Evolutionary conservation across 2,113 vertebrate genomes (phyloP), one percentile per base, ranked within the genome.

Genomic region (Vanacampus margaritifer): DNA sequence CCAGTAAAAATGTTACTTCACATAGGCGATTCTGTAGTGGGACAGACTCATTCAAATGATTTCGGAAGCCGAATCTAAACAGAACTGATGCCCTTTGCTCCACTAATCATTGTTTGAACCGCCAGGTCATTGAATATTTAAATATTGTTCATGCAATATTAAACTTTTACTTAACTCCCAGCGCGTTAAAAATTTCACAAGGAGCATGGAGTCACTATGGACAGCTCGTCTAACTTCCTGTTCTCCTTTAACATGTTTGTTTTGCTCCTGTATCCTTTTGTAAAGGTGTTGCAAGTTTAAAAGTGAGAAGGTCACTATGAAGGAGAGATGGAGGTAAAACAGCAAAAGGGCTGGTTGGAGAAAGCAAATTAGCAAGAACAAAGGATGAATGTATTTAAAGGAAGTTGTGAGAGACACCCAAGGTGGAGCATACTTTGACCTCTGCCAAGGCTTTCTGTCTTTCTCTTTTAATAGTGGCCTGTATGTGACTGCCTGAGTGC

Each of bases 401-500:
- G 48, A 61, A 51, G 39, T n/a, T 36, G 46, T n/a, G 43, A 35
- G 48, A 67, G 36, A 67, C 19, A 50, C 3, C 41, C 28, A 32
- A 74, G 71, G 23, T 36, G 48, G 36, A 68, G 19, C 39, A 6
- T 43, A 24, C 37, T 74, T 71, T 75, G 68, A 85, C 82, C 76
- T 82, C 68, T 68, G 72, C 53, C 66, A 37, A 45, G 61, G 28
- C 69, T 41, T 37, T 62, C 14, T 46, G 14, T 45, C 67, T 74
- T 43, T 58, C 69, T 73, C 69, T 68, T 61, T 71, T 79, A 75
- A 82, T 65, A 67, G 24, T 8, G 11, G 64, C 70, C 81, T 68
- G 39, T 57, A 28, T 80, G 71, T 76, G 51, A 63, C 66, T 75
- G 75, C 83, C 59, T 73, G 81, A 89, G 86, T 87, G 84, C 79